These are phyloP conservation scores for Clanis bilineata DNA, from an alignment of 2,888 invertebrate genomes.

Conservation along the genomic window DNA sequence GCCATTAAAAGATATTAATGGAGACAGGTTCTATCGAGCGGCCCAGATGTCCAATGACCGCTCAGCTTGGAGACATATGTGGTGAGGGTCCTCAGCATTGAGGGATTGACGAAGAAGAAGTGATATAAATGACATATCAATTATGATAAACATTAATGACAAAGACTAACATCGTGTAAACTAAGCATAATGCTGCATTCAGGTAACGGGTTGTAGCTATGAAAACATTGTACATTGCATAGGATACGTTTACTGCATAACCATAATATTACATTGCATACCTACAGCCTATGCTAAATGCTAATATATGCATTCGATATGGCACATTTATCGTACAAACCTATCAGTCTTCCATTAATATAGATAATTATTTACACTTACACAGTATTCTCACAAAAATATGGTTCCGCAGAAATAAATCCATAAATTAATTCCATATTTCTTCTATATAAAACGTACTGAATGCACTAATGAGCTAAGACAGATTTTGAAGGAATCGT, in stretches of 20 bases:
- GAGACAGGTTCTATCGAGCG: too few species aligned
- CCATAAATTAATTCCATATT: background rate
- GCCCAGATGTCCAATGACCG: too few species aligned
- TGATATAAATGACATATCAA: too few species aligned
- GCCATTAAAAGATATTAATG: too few species aligned
- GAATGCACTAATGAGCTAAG: background rate
- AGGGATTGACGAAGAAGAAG: too few species aligned
- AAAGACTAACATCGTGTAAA: background rate
- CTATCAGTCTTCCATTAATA: constrained; percentile 75
- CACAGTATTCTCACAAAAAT: constrained; percentile 29
- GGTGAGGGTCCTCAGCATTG: too few species aligned
- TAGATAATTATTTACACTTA: constrained; percentile 50
- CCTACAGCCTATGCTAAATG: constrained; percentile 19
- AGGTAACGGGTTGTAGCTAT: constrained; percentile 21
- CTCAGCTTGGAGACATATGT: too few species aligned
- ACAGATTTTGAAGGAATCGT: background rate
- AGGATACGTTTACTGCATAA: constrained; percentile 29
- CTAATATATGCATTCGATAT: constrained; percentile 56
- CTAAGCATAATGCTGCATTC: background rate
- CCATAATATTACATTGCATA: constrained; percentile 21
- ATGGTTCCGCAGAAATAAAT: constrained; percentile 25
- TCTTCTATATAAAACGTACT: background rate
- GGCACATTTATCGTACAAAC: constrained; percentile 71
- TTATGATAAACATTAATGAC: background rate
- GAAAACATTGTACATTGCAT: constrained; percentile 27